Evolutionary conservation across 1,140 invertebrate species (phyloP).

Genomic region (Popillia japonica): DNA sequence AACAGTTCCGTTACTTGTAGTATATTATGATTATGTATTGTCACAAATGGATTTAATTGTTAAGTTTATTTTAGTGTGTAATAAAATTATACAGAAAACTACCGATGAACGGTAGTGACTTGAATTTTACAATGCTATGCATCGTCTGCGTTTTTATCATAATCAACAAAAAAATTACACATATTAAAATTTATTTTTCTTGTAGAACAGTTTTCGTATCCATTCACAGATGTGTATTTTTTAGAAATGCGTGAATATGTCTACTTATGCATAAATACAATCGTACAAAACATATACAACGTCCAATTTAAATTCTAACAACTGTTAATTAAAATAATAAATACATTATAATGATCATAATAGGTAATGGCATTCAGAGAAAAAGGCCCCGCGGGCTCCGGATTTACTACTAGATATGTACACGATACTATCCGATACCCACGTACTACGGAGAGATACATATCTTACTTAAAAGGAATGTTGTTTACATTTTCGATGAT

Average conservation of each 20-base stretch:
- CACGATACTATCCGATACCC: conserved; percentile 10
- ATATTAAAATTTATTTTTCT: no score
- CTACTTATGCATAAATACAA: neutral
- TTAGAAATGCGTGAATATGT: neutral
- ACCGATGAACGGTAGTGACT: no score
- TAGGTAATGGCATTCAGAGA: conserved; percentile 24
- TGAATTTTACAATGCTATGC: no score
- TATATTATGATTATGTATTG: no score
- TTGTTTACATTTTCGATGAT: conserved; percentile 23
- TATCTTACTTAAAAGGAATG: conserved; percentile 15
- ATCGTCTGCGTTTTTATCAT: no score
- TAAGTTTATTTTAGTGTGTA: no score
- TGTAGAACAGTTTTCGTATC: no score
- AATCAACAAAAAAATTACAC: no score
- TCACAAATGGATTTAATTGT: no score
- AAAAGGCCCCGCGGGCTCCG: neutral
- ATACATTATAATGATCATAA: conserved; percentile 34
- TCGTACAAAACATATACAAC: neutral
- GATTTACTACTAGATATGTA: conserved; percentile 20
- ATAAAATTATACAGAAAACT: no score
- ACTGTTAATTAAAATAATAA: conserved; percentile 35
- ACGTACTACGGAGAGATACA: neutral
- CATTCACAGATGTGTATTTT: neutral
- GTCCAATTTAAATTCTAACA: conserved; percentile 35
- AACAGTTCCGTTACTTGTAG: no score